Base-by-base conservation (phyloP, 2,113 vertebrate genomes). In the Percopsis transmontana region DNA sequence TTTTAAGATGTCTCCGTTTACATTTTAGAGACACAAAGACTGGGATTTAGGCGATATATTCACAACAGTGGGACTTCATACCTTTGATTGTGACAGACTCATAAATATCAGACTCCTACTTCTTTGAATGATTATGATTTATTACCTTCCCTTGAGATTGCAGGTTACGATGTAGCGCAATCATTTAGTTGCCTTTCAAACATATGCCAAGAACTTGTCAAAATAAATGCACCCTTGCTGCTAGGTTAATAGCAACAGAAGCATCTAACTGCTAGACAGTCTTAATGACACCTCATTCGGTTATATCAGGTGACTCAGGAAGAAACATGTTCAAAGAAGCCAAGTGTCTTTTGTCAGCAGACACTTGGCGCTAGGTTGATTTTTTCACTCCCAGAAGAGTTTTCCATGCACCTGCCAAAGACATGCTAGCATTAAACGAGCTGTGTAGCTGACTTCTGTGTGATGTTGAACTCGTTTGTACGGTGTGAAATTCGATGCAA, bases 21-120 rank as follows among this genome's bases (percentile, higher is more conserved):
- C 67, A 82, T 63, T 58, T 60, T 64, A 80, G 71, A 45, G 15
- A 79, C 66, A 24, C 5, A 0, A 16, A 75, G 77, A 74, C 76
- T 74, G 64, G 55, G 21, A 42, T 50, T 50, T 0, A 39, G 33
- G 9, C 7, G 14, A 16, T 18, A 1, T 1, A 18, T 27, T 68
- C 38, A 62, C 47, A 74, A 51, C 52, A 7, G n/a, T 48, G 54
- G 51, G 65, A 77, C 71, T 69, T 55, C 20, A 53, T 33, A 57
- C 56, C 27, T 55, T 55, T 67, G 52, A 62, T 62, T 61, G 18
- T 63, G 18, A 70, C 61, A 66, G 20, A 47, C 7, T 51, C 55
- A 14, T 12, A 2, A 39, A 47, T 44, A 68, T 66, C 47, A 21
- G n/a, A 15, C 33, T 38, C 6, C 19, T 24, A 70, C 41, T 39